Evolutionary conservation across 2,888 invertebrate genomes (phyloP).

Genomic region (Epistrophe grossulariae): DNA sequence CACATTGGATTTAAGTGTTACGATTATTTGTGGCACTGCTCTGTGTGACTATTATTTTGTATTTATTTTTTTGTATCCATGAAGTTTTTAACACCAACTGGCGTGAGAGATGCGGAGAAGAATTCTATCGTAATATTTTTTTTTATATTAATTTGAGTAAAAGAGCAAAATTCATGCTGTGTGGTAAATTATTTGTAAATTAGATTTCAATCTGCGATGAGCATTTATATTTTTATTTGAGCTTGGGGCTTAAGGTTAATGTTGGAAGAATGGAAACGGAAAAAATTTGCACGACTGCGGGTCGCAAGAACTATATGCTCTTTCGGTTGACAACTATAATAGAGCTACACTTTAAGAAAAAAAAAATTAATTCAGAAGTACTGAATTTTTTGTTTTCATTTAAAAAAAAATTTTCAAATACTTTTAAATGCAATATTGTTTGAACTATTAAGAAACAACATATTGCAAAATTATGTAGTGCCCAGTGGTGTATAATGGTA

Average conservation of each 20-base stretch:
- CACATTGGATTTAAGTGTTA: slow-evolving; percentile 73
- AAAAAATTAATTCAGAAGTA: no score
- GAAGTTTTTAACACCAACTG: slow-evolving; percentile 37
- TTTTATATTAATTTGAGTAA: not conserved
- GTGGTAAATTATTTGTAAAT: slow-evolving; percentile 63
- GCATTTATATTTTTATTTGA: slow-evolving; percentile 4
- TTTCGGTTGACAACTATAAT: no score
- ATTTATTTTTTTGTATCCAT: slow-evolving; percentile 17
- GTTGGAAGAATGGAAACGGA: not conserved
- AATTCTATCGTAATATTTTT: not conserved
- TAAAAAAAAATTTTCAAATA: no score
- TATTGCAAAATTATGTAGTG: no score
- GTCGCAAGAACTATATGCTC: no score
- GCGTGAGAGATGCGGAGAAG: slow-evolving; percentile 17
- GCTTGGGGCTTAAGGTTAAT: not conserved
- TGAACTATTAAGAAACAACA: no score
- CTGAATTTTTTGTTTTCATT: no score
- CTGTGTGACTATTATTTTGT: slow-evolving; percentile 26
- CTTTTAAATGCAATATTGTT: no score
- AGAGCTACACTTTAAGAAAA: no score
- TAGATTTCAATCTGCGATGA: slow-evolving; percentile 59
- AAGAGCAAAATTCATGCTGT: slow-evolving; percentile 31
- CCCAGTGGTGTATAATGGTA: no score
- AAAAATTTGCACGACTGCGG: not conserved
- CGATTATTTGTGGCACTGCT: slow-evolving; percentile 58